Evolutionary conservation across 1,140 invertebrate species (phyloP).

Genomic region (Drosophila arawakana): DNA sequence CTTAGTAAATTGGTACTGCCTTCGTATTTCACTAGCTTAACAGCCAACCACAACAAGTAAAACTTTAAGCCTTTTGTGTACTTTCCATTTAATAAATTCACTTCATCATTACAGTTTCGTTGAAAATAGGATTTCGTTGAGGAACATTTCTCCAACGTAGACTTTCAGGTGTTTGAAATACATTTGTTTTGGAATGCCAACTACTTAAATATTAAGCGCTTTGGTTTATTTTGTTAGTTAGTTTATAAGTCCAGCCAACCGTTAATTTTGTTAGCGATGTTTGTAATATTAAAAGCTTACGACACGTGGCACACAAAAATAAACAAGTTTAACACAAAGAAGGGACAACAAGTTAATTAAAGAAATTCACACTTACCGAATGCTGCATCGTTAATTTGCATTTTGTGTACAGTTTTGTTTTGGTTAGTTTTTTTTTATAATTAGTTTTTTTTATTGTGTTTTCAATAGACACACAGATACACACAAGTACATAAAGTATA

Average conservation of each 20-base stretch:
- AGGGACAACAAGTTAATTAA: constrained; percentile 31
- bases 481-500: constrained; percentile 62
- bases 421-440: constrained; percentile 15
- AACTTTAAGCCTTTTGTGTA: too few species aligned
- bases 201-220: neutral
- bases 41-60: too few species aligned
- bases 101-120: neutral
- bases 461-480: constrained; percentile 52
- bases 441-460: constrained; percentile 14
- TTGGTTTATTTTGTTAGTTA: neutral
- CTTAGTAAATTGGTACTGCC: too few species aligned
- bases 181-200: neutral
- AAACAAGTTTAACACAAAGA: neutral
- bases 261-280: neutral
- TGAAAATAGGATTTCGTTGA: neutral
- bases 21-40: too few species aligned
- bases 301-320: neutral
- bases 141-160: neutral
- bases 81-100: neutral
- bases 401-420: constrained; percentile 13
- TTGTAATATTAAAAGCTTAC: constrained; percentile 16
- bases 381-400: constrained; percentile 32
- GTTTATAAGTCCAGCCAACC: too few species aligned
- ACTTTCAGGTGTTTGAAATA: neutral
- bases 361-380: constrained; percentile 46